Evolutionary conservation across 2,113 vertebrate species (phyloP).

Genomic region (Stictonetta naevosa): DNA sequence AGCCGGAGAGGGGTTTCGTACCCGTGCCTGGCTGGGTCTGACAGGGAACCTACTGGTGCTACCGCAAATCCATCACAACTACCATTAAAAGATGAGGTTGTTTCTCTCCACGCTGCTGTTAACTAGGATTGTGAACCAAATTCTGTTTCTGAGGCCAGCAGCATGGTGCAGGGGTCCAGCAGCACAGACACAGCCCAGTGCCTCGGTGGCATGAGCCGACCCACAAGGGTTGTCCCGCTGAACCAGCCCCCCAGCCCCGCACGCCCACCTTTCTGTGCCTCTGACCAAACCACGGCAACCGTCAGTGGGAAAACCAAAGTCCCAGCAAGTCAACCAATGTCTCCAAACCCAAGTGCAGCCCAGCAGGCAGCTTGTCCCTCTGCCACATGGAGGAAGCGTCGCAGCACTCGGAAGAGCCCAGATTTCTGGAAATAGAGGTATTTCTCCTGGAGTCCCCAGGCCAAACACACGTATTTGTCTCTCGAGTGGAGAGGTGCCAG

Average conservation of each 20-base stretch:
- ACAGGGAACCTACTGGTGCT: fast-evolving
- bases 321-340: too few species aligned
- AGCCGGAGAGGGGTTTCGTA: too few species aligned
- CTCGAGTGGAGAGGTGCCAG: background rate
- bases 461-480: background rate
- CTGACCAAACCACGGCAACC: background rate
- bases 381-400: background rate
- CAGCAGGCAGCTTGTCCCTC: background rate
- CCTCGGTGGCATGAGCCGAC: fast-evolving
- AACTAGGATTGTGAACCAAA: fast-evolving
- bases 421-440: background rate
- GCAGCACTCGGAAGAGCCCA: background rate
- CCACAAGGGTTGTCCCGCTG: fast-evolving
- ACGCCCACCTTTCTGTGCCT: fast-evolving
- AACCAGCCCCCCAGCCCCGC: background rate
- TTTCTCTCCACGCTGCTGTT: fast-evolving
- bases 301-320: fast-evolving
- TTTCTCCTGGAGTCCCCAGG: too few species aligned
- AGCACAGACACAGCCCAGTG: fast-evolving
- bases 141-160: background rate
- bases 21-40: fast-evolving
- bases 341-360: background rate
- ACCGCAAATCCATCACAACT: fast-evolving
- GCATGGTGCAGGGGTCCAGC: fast-evolving
- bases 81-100: background rate